These are phyloP conservation scores for Pygoscelis adeliae DNA, from an alignment of 2,113 vertebrate genomes.

Conservation along the genomic window DNA sequence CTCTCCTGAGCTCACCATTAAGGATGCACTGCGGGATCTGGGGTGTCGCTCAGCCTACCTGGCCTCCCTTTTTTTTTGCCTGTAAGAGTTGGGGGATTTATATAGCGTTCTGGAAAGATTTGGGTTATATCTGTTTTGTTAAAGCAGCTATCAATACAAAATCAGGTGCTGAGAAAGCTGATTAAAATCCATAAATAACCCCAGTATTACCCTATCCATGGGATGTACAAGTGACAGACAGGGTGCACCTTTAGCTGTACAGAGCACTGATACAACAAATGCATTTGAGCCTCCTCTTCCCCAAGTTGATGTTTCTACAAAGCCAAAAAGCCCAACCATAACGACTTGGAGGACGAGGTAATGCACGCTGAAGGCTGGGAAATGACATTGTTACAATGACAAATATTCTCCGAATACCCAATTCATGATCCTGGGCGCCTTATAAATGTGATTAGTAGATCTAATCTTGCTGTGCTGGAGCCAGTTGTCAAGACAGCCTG, in stretches of 20 bases:
- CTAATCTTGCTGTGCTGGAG: constrained; percentile 31
- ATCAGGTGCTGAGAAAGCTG: background rate
- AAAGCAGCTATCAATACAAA: background rate
- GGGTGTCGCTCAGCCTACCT: background rate
- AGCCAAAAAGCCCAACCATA: background rate
- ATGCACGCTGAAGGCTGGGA: background rate
- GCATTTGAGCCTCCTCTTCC: background rate
- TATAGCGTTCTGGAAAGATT: background rate
- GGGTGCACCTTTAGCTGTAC: background rate
- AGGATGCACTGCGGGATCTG: background rate
- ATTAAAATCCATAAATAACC: background rate
- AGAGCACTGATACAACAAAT: accelerated
- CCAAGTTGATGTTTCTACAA: background rate
- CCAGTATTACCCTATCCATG: accelerated
- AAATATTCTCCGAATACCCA: constrained; percentile 11
- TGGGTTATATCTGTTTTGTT: background rate
- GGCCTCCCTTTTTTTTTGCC: background rate
- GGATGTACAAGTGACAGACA: background rate
- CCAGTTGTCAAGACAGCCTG: background rate
- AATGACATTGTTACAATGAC: constrained; percentile 31
- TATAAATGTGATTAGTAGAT: constrained; percentile 30
- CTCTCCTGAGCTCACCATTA: background rate
- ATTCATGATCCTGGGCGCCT: background rate
- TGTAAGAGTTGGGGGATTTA: background rate
- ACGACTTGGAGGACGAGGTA: background rate